phyloP scores from a whole-genome alignment of 2,888 invertebrate genomes.

The Heliconius ethilla region DNA sequence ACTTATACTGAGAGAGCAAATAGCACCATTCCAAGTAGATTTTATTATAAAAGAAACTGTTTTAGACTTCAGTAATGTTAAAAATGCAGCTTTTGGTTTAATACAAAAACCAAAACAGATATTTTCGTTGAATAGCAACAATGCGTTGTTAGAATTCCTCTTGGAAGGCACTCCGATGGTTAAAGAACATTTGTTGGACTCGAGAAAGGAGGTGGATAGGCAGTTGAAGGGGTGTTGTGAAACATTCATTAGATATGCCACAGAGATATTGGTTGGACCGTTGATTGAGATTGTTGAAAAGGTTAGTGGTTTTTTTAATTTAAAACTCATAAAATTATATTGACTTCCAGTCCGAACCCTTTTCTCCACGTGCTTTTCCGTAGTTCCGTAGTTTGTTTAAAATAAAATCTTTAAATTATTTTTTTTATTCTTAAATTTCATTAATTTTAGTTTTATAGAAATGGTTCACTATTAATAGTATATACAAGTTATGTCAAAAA shows the following conservation, averaged over 20 bases:
- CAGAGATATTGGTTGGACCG: slow-evolving; percentile 88
- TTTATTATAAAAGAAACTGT: slow-evolving; percentile 96
- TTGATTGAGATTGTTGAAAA: slow-evolving; percentile 88
- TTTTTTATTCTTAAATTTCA: too few species aligned
- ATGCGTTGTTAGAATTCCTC: slow-evolving; percentile 95
- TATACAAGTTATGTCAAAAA: too few species aligned
- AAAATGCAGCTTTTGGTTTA: slow-evolving; percentile 90
- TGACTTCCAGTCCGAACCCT: too few species aligned
- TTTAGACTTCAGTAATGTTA: slow-evolving; percentile 96
- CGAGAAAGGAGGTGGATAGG: slow-evolving; percentile 96
- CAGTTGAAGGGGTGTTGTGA: slow-evolving; percentile 95
- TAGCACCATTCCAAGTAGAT: slow-evolving; percentile 98
- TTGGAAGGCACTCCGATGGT: slow-evolving; percentile 97
- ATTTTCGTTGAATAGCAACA: slow-evolving; percentile 93
- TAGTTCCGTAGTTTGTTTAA: too few species aligned
- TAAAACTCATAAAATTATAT: too few species aligned
- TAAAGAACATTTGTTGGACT: slow-evolving; percentile 94
- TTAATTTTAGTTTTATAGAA: too few species aligned
- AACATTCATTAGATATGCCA: slow-evolving; percentile 90
- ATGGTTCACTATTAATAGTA: too few species aligned
- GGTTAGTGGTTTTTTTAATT: slow-evolving; percentile 64
- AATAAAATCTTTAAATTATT: too few species aligned
- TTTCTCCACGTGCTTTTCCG: too few species aligned
- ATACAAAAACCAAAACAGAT: slow-evolving; percentile 90
- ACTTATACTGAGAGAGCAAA: slow-evolving; percentile 97